A percentile compares a stretch with the other conserved stretches of the same genome.
These are phyloP conservation scores for Empis stercorea DNA, from an alignment of 2,888 invertebrate genomes.

Conservation along the genomic window DNA sequence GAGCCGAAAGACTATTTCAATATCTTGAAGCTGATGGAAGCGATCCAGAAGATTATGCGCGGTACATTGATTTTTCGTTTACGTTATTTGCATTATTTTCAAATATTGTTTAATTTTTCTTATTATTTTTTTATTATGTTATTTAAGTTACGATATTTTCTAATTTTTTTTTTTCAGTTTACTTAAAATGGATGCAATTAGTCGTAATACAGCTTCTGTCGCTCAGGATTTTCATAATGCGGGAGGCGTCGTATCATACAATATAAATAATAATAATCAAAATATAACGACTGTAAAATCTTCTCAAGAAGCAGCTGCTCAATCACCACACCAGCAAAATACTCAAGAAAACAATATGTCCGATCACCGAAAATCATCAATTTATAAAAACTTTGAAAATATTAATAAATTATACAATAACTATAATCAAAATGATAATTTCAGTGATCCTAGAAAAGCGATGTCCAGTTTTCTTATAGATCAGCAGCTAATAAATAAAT, in stretches of 20 bases:
- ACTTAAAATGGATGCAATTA: slow-evolving; percentile 37
- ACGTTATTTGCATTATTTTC: neutral
- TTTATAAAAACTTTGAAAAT: slow-evolving; percentile 22
- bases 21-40: slow-evolving; percentile 64
- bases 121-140: neutral
- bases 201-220: slow-evolving; percentile 38
- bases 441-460: slow-evolving; percentile 27
- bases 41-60: slow-evolving; percentile 42
- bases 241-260: slow-evolving; percentile 39
- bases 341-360: neutral
- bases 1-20: slow-evolving; percentile 56
- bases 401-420: slow-evolving; percentile 7
- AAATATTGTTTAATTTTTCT: neutral
- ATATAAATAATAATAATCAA: slow-evolving; percentile 7
- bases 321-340: slow-evolving; percentile 13
- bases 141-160: neutral
- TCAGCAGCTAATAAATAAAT: slow-evolving; percentile 34
- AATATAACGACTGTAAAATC: neutral
- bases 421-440: slow-evolving; percentile 7
- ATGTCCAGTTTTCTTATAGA: slow-evolving; percentile 18
- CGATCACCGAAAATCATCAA: slow-evolving; percentile 20
- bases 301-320: slow-evolving; percentile 27
- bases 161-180: slow-evolving; percentile 22
- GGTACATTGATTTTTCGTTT: slow-evolving; percentile 21
- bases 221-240: slow-evolving; percentile 52